A percentile compares a stretch with the other conserved stretches of the same genome.
These are phyloP conservation scores for Stomatorhinus ivindoensis DNA, from an alignment of 2,113 vertebrate species.

Conservation along the genomic window DNA sequence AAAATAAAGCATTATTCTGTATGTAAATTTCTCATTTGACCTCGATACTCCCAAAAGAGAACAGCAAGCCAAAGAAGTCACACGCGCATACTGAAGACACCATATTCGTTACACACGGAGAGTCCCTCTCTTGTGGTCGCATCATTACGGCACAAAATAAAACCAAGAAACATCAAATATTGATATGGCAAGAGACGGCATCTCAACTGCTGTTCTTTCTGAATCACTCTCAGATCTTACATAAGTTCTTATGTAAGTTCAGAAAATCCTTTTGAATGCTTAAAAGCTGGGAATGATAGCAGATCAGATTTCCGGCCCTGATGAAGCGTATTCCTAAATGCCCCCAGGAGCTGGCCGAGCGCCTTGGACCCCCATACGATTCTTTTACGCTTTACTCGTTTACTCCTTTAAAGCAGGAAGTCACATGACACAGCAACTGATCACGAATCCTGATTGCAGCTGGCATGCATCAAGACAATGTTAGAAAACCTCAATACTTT, in stretches of 20 bases:
- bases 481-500: background rate
- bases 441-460: background rate
- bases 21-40: background rate
- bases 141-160: background rate
- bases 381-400: background rate
- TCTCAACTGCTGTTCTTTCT: background rate
- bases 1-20: background rate
- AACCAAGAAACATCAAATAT: background rate
- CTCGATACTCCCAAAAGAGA: background rate
- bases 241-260: slow-evolving; percentile 8
- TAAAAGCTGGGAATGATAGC: background rate
- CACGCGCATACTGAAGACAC: background rate
- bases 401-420: background rate
- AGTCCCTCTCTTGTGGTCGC: background rate
- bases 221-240: slow-evolving; percentile 5
- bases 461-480: background rate
- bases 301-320: background rate
- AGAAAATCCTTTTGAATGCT: background rate
- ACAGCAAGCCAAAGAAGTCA: background rate
- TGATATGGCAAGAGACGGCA: background rate
- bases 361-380: background rate
- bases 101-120: background rate
- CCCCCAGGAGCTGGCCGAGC: background rate
- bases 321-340: background rate
- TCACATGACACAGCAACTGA: background rate